Conservation (phyloP, 2,113 vertebrate species). For the Hydrolagus affinis region DNA sequence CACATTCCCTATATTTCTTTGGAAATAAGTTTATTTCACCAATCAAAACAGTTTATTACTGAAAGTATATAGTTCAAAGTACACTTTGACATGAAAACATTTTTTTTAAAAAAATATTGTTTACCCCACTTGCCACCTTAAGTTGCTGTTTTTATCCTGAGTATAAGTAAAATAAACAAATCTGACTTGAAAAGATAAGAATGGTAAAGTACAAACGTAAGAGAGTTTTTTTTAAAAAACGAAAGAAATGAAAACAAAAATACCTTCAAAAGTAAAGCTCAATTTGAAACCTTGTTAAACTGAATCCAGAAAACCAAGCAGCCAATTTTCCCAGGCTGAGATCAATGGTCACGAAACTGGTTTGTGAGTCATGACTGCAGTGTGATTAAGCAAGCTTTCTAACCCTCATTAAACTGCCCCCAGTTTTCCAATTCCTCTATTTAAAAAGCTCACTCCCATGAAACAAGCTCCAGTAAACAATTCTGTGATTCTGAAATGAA, state of each 20-base stretch:
- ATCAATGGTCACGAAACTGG: slow-evolving; percentile 24
- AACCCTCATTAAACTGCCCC: slow-evolving; percentile 14
- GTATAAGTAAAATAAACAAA: neutral
- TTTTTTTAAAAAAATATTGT: no score
- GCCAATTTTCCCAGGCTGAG: neutral
- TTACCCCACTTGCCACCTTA: no score
- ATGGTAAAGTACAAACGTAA: neutral
- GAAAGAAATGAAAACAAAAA: no score
- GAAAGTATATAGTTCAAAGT: no score
- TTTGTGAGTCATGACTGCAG: slow-evolving; percentile 19
- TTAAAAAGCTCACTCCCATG: slow-evolving; percentile 17
- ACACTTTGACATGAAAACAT: no score
- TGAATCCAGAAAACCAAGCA: no score
- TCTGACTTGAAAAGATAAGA: neutral
- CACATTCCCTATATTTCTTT: no score
- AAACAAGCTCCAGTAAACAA: slow-evolving; percentile 9
- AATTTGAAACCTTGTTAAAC: no score
- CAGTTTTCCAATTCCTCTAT: slow-evolving; percentile 22
- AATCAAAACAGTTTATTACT: no score
- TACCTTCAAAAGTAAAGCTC: no score
- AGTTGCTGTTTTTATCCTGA: no score
- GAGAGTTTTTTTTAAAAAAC: neutral
- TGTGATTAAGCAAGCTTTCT: slow-evolving; percentile 25
- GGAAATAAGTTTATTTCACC: no score
- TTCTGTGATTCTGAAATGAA: slow-evolving; percentile 27